Evolutionary conservation across 2,888 invertebrate genomes (phyloP), one percentile per base, ranked within the genome.

Genomic region (Leucozona laternaria): DNA sequence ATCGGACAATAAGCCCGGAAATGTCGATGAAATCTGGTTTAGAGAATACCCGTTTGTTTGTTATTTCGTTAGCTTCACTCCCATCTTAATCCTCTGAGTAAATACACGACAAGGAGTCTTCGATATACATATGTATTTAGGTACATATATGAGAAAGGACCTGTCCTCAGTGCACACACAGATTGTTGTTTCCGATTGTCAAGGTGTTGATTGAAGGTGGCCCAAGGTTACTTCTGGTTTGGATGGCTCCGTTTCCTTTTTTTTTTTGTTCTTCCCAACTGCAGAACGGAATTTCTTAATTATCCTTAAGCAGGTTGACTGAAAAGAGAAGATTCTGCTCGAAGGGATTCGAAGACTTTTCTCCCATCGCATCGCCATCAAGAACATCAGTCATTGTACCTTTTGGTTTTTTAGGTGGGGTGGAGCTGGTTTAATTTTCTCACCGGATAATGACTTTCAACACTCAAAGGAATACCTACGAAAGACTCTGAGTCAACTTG

Each of bases 151-250:
- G 34, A 15, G 15, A 40, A 40, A 40, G 60, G 45, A 37, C 40
- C 7, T 34, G 15, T 75, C 37, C 28, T 68, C 78, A 34, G 31
- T 57, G 43, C 55, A 58, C 53, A 85, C 77, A 76, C 45, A 76
- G 79, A 71, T 77, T 80, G 80, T 85, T 85, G 76, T 85, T 80
- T 80, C 58, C 80, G 80, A 84, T 84, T 80, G 75, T 80, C 76
- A 80, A 84, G 84, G 84, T 84, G 84, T 84, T 84, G 76, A 84
- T 84, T 80, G 80, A 84, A 84, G 71, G 71, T 76, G 55, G 79
- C 28, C 71, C 28, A 66, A 66, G 66, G 70, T 79, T 79, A 48
- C 75, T 57, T 75, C 60, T 40, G 62, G 82, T 55, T 66, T 68
- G 37, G 22, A 48, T 78, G 37, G 60, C 64, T 62, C 8, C 75